A percentile compares a stretch with the other conserved stretches of the same genome.
Evolutionary conservation across 2,888 invertebrate species (phyloP).

Genomic region (Scotopteryx bipunctaria): DNA sequence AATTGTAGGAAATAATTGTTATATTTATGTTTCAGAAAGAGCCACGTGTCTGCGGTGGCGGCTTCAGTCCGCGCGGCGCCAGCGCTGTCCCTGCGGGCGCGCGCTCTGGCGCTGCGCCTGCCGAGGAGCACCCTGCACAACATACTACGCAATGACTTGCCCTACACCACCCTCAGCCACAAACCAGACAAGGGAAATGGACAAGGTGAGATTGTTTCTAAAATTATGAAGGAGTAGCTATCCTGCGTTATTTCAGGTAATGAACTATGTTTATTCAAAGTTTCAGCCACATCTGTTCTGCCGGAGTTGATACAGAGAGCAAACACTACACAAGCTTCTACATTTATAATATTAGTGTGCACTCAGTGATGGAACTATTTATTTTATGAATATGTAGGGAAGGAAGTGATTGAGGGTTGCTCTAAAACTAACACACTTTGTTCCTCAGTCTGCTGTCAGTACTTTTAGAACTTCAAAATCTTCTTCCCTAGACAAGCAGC

Average conservation of each 20-base stretch:
- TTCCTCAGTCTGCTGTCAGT: no score
- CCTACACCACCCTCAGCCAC: constrained; percentile 1
- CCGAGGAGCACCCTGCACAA: constrained; percentile 66
- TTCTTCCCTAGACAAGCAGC: constrained; percentile 16
- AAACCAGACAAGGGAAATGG: background rate
- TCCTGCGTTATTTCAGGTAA: no score
- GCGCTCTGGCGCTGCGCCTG: constrained; percentile 60
- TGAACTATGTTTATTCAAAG: no score
- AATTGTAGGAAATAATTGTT: constrained; percentile 2
- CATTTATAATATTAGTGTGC: no score
- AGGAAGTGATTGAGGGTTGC: no score
- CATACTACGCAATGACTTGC: constrained; percentile 59
- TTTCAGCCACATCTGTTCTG: no score
- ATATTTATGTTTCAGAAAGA: constrained; percentile 39
- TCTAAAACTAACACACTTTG: no score
- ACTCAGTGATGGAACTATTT: no score
- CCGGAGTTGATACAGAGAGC: no score
- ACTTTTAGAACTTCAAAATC: no score
- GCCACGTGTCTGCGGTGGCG: constrained; percentile 58
- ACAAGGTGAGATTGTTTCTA: background rate
- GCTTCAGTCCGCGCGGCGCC: constrained; percentile 61
- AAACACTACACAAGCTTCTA: no score
- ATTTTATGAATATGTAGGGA: no score
- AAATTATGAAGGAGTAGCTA: background rate
- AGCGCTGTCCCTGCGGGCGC: constrained; percentile 63